Conservation (phyloP, 1,140 invertebrate genomes). For the Panagrolaimus sp. region DNA sequence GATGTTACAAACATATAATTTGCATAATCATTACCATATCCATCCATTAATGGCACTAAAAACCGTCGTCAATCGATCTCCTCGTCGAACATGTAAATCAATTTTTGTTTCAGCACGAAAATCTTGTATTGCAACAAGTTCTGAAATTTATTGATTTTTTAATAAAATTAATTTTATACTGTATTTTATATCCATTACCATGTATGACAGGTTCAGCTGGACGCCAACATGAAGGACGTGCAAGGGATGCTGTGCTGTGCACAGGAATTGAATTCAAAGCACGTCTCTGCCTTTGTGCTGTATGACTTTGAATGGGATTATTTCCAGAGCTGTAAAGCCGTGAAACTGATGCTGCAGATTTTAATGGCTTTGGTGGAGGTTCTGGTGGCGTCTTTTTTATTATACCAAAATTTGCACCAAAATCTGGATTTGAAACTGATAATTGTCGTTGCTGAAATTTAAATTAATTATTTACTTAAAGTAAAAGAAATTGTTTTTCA, state of each 20-base stretch:
- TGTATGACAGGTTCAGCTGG: not conserved
- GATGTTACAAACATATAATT: too few species aligned
- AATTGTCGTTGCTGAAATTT: too few species aligned
- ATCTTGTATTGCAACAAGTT: not conserved
- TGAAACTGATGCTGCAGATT: not conserved
- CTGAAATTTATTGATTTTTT: too few species aligned
- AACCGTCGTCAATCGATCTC: conserved; percentile 7
- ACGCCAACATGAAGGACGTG: not conserved
- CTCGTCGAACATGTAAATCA: conserved; percentile 4
- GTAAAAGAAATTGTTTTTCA: too few species aligned
- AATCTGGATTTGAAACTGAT: too few species aligned
- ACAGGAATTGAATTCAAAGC: not conserved
- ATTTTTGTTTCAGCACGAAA: conserved; percentile 9
- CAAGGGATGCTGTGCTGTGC: not conserved
- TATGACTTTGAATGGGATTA: not conserved
- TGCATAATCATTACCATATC: not conserved
- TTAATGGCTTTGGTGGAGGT: not conserved
- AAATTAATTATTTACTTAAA: too few species aligned
- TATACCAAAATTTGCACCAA: too few species aligned
- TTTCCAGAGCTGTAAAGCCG: not conserved
- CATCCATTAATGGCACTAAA: conserved; percentile 15
- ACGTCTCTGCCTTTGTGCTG: not conserved
- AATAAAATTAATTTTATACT: too few species aligned
- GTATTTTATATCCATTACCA: not conserved
- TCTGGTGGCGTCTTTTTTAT: not conserved